Base-by-base conservation (phyloP, 2,797 vertebrate species). In the Moxostoma hubbsi region DNA sequence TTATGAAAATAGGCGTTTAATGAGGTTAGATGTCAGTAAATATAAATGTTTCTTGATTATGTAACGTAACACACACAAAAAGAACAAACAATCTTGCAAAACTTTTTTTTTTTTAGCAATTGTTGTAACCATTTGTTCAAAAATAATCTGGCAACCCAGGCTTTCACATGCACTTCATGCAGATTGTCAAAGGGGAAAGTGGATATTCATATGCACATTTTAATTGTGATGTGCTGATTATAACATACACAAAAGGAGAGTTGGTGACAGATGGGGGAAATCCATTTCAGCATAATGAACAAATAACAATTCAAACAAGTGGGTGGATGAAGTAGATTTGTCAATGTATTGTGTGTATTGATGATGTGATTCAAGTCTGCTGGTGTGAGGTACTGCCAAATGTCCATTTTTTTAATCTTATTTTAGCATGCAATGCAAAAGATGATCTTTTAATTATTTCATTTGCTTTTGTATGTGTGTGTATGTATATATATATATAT, bases 111-210 rank as follows among this genome's bases (percentile, higher is more conserved):
- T 54, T 75, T 74, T 54, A 16, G 5, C 36, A 16, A 64, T 43
- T 18, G 59, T 16, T 63, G 62, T 12, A 50, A 15, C 4, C 64
- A 15, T 68, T 68, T 50, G 55, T 24, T 61, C 1, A 53, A 77
- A 68, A 59, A 12, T 12, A 59, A 68, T 6, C 7, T 5, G 9
- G 7, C 55, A 61, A 76, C 65, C 46, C 55, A 43, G 55, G 36
- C 6, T 59, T 43, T 68, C 18, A 62, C 75, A 77, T 69, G 75
- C 75, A 69, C 53, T 49, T 49, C 53, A 75, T 57, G 62, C 43
- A 0, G 51, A 75, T 7, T 46, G 43, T 5, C 11, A 58, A 7
- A 77, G 24, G 7, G 7, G 15, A 16, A 24, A 43, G 66, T 6
- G 18, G 43, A 55, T 13, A 36, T 36, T 36, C 49, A 4, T 4